Percentiles rank a stretch among this genome's conserved stretches.
These are phyloP conservation scores for Sinella curviseta DNA, from an alignment of 1,140 invertebrate genomes.

Conservation along the genomic window DNA sequence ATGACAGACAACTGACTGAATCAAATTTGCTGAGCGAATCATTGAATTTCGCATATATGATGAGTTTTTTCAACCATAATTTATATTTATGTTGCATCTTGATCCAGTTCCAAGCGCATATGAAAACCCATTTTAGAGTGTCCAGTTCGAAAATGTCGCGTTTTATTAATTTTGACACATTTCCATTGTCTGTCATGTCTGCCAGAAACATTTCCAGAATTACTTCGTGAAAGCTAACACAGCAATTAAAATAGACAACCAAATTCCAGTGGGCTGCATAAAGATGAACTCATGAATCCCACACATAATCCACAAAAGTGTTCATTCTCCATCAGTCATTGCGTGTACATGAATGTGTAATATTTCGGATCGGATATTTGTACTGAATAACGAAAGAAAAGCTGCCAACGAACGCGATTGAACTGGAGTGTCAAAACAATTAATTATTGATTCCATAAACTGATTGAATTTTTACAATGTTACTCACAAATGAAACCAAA, in stretches of 20 bases:
- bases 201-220: background rate
- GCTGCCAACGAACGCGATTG: background rate
- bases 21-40: too few species aligned
- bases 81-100: background rate
- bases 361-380: background rate
- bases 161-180: background rate
- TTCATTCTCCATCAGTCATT: background rate
- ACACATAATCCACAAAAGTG: background rate
- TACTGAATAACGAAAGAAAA: background rate
- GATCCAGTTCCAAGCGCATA: background rate
- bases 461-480: background rate
- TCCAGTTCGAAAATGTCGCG: background rate
- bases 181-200: background rate
- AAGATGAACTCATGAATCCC: slow-evolving; percentile 1
- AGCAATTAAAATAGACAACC: background rate
- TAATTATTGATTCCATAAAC: background rate
- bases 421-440: background rate
- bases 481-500: background rate
- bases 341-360: slow-evolving; percentile 3
- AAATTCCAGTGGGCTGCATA: background rate
- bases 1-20: too few species aligned
- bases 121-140: background rate
- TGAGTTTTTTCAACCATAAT: too few species aligned
- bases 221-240: background rate
- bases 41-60: too few species aligned